phyloP scores from a whole-genome alignment of 2,888 invertebrate species.

The Cheilosia vulpina region DNA sequence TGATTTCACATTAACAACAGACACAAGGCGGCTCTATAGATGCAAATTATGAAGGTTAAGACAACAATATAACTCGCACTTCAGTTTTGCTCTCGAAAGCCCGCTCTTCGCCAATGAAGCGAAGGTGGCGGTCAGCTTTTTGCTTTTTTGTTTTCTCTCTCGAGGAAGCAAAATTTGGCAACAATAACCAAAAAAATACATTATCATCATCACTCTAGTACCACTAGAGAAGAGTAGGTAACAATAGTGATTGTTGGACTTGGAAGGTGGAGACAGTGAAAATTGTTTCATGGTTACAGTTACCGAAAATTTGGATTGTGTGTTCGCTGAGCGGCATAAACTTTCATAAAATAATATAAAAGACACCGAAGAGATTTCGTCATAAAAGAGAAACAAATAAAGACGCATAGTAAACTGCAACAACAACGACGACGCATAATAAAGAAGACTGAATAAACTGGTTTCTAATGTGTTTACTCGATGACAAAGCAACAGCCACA shows the following conservation, averaged over 20 bases:
- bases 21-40: slow-evolving; percentile 4
- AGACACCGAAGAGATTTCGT: slow-evolving; percentile 59
- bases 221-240: neutral
- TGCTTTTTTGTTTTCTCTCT: too few relatives aligned
- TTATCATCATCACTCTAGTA: neutral
- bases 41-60: slow-evolving; percentile 27
- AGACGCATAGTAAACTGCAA: slow-evolving; percentile 50
- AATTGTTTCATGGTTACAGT: slow-evolving; percentile 60
- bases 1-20: slow-evolving; percentile 46
- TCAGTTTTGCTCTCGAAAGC: neutral
- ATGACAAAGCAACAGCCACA: slow-evolving; percentile 47
- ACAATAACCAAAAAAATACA: neutral
- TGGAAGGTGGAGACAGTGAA: slow-evolving; percentile 50
- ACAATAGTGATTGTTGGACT: slow-evolving; percentile 12
- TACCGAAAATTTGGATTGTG: slow-evolving; percentile 35
- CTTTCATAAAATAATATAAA: slow-evolving; percentile 63
- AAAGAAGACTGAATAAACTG: slow-evolving; percentile 42
- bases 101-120: neutral
- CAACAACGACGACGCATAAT: slow-evolving; percentile 28
- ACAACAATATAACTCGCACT: slow-evolving; percentile 1
- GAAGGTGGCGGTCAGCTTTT: neutral
- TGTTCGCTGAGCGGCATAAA: slow-evolving; percentile 35
- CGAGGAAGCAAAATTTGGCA: neutral
- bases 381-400: slow-evolving; percentile 58
- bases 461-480: slow-evolving; percentile 51